Percentiles rank a stretch among this genome's conserved stretches.
These are phyloP conservation scores for Drosophila mauritiana DNA, from an alignment of 1,140 invertebrate genomes.

Conservation along the genomic window DNA sequence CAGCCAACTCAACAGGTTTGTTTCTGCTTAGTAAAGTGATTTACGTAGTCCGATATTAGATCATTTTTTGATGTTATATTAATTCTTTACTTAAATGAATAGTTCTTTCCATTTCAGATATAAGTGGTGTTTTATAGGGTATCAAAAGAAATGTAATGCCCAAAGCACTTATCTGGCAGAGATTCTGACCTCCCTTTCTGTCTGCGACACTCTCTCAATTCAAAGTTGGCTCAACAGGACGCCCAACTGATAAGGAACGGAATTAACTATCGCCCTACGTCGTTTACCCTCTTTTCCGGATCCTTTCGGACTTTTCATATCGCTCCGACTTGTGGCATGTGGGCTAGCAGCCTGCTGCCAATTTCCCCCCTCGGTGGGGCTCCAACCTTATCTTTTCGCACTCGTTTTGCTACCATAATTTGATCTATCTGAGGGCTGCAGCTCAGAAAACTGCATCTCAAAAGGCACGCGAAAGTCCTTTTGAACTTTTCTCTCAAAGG, in stretches of 20 bases:
- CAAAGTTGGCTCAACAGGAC: constrained; percentile 40
- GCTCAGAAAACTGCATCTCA: constrained; percentile 33
- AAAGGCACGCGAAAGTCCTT: constrained; percentile 23
- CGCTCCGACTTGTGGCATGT: constrained; percentile 26
- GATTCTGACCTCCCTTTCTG: constrained; percentile 20
- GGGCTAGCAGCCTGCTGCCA: constrained; percentile 10
- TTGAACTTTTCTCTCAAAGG: constrained; percentile 43
- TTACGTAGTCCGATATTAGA: too few species aligned
- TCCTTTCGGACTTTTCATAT: background rate
- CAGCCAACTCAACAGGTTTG: constrained; percentile 3
- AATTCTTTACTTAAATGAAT: background rate
- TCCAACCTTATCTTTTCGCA: constrained; percentile 21
- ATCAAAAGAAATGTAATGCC: background rate
- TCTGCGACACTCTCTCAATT: constrained; percentile 39
- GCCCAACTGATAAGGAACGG: constrained; percentile 47
- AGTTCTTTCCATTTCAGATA: background rate
- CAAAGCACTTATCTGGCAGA: background rate
- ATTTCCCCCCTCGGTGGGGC: constrained; percentile 1
- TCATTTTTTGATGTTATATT: too few species aligned
- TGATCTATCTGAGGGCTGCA: constrained; percentile 26
- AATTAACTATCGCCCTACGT: constrained; percentile 34
- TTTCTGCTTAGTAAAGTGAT: background rate
- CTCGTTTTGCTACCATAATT: constrained; percentile 31
- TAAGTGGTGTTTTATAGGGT: constrained; percentile 1
- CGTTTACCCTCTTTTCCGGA: background rate